phyloP scores from a whole-genome alignment of 2,797 vertebrate species.

The Chelonia mydas region DNA sequence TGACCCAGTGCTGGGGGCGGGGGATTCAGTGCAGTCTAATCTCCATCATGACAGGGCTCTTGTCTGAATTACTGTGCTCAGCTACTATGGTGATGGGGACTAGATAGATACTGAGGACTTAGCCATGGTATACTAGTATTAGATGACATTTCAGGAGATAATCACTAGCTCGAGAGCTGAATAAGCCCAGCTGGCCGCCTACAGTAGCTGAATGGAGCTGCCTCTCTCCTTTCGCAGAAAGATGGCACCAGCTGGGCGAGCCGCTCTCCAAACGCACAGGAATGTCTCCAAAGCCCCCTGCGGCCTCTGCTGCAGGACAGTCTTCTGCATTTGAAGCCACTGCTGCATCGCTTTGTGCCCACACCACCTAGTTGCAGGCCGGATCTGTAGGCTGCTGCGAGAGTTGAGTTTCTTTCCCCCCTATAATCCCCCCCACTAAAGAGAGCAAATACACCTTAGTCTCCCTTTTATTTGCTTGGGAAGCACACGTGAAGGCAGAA shows the following conservation, averaged over 20 bases:
- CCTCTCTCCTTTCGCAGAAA: too few relatives aligned
- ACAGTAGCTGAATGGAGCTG: too few relatives aligned
- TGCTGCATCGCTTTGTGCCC: neutral
- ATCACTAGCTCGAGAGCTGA: neutral
- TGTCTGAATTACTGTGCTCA: too few relatives aligned
- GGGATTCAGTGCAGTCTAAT: too few relatives aligned
- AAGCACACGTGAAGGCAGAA: neutral
- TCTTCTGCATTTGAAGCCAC: neutral
- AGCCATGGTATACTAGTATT: neutral
- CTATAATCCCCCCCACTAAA: neutral
- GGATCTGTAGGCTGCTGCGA: neutral
- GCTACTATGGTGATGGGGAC: too few relatives aligned
- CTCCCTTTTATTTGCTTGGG: neutral
- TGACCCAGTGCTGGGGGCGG: too few relatives aligned
- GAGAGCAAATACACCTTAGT: neutral
- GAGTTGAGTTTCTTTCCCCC: neutral
- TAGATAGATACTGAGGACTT: too few relatives aligned
- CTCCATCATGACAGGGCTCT: too few relatives aligned
- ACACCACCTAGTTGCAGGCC: neutral
- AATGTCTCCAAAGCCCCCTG: accelerated
- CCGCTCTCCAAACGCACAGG: neutral
- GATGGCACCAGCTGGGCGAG: neutral
- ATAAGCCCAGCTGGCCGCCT: neutral
- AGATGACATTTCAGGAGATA: neutral
- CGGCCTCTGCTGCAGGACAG: neutral